A percentile compares a stretch with the other conserved stretches of the same genome.
phyloP scores from a whole-genome alignment of 2,888 invertebrate genomes.

The Criorhina ranunculi region DNA sequence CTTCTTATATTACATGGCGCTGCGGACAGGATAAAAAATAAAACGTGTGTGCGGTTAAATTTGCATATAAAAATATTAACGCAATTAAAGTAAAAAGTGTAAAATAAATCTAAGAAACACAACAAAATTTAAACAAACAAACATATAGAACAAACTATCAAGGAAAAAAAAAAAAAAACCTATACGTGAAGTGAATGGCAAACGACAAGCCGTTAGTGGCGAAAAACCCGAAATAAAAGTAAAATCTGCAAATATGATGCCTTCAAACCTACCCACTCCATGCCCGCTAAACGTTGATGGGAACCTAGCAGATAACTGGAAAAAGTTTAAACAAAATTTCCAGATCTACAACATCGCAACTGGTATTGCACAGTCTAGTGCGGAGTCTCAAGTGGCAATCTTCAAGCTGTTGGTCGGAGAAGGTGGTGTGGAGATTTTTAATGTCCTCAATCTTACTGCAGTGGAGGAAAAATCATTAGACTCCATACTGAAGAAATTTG shows the following conservation, averaged over 20 bases:
- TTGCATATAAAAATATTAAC: no score
- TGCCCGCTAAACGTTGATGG: conserved; percentile 3
- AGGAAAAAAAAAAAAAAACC: not conserved
- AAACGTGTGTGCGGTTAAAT: no score
- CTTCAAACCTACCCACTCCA: conserved; percentile 34
- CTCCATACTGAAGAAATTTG: conserved; percentile 30
- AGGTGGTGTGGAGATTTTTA: conserved; percentile 52
- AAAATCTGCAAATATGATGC: conserved; percentile 16
- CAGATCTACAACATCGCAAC: conserved; percentile 26
- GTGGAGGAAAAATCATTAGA: conserved; percentile 46
- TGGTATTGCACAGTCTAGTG: conserved; percentile 10
- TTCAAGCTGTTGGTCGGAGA: conserved; percentile 49
- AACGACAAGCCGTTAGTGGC: not conserved
- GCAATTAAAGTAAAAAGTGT: no score
- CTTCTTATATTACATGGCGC: no score
- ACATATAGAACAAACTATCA: not conserved
- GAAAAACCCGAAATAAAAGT: not conserved
- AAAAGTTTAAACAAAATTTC: conserved; percentile 35
- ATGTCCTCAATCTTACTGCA: conserved; percentile 19
- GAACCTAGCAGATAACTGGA: conserved; percentile 17
- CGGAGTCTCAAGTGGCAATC: conserved; percentile 46
- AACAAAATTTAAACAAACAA: no score
- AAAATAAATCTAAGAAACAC: no score
- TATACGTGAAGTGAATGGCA: not conserved
- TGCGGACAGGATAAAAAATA: no score